These are phyloP conservation scores for Clostera curtula DNA, from an alignment of 2,888 invertebrate genomes.

Conservation along the genomic window DNA sequence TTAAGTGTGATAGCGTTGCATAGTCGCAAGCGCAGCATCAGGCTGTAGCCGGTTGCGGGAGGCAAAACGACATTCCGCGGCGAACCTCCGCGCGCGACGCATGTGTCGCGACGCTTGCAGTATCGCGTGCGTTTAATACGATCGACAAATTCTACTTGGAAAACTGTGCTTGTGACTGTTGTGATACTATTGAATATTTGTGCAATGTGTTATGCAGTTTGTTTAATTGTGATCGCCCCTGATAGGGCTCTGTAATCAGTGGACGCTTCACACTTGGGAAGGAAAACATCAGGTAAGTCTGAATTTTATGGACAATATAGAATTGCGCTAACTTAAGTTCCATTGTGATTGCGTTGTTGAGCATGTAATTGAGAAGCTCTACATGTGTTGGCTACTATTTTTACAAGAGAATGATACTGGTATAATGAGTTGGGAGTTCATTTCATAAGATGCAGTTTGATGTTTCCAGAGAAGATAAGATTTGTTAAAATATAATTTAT, in stretches of 20 bases:
- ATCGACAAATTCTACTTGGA: conserved; percentile 24
- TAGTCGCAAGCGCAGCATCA: conserved; percentile 32
- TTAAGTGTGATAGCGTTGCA: conserved; percentile 17
- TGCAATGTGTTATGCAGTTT: conserved; percentile 52
- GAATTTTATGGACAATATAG: conserved; percentile 16
- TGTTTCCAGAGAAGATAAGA: no score
- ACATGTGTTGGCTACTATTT: conserved; percentile 9
- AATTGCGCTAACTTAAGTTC: conserved; percentile 34
- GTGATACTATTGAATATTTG: conserved; percentile 40
- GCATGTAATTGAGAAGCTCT: conserved; percentile 21
- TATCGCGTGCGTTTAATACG: conserved; percentile 38
- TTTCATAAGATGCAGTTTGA: no score
- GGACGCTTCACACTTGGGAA: conserved; percentile 28
- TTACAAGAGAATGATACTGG: conserved; percentile 4
- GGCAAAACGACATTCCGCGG: conserved; percentile 50
- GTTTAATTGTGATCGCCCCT: conserved; percentile 56
- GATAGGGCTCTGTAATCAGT: conserved; percentile 40
- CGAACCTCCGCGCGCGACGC: conserved; percentile 63
- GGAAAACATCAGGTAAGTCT: conserved; percentile 38
- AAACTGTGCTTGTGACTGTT: conserved; percentile 45
- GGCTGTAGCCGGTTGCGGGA: conserved; percentile 18
- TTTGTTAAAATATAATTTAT: conserved; percentile 12
- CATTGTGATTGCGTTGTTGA: conserved; percentile 37
- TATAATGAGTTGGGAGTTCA: no score
- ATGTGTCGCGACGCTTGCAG: conserved; percentile 59